Evolutionary conservation across 2,888 invertebrate genomes (phyloP).

Genomic region (Steinernema scapterisci): DNA sequence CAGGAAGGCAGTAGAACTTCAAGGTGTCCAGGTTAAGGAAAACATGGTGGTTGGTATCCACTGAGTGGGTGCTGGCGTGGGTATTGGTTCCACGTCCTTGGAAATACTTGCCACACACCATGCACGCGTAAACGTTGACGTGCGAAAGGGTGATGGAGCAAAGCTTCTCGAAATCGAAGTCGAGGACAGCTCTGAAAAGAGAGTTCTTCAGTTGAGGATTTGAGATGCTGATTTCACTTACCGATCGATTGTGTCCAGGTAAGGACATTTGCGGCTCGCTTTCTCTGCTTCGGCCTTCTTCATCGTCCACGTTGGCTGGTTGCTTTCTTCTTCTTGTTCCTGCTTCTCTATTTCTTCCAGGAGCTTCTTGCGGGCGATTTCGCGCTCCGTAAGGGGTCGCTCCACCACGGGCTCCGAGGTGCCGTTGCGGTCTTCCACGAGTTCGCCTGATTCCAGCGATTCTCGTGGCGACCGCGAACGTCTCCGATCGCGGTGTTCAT

Average conservation of each 20-base stretch:
- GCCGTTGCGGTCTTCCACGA: background rate
- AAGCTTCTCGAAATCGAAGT: slow-evolving; percentile 99
- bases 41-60: slow-evolving; percentile 96
- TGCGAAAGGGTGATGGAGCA: slow-evolving; percentile 96
- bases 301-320: slow-evolving; percentile 62
- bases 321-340: slow-evolving; percentile 44
- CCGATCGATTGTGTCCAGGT: slow-evolving; percentile 95
- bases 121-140: slow-evolving; percentile 98
- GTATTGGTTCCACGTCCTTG: slow-evolving; percentile 95
- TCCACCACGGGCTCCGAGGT: background rate
- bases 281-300: slow-evolving; percentile 57
- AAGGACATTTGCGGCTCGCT: slow-evolving; percentile 77
- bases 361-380: slow-evolving; percentile 47
- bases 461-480: background rate
- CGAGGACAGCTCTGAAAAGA: slow-evolving; percentile 78
- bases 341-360: slow-evolving; percentile 45
- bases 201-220: background rate
- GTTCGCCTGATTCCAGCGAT: background rate
- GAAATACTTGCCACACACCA: slow-evolving; percentile 99
- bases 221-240: slow-evolving; percentile 46
- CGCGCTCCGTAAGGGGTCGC: slow-evolving; percentile 44
- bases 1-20: slow-evolving; percentile 97
- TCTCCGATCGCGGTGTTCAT: background rate
- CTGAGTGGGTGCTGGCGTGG: slow-evolving; percentile 97
- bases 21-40: slow-evolving; percentile 93